Evolutionary conservation across 1,140 invertebrate genomes (phyloP), one percentile per base, ranked within the genome.

Genomic region (Branchinecta lindahli): DNA sequence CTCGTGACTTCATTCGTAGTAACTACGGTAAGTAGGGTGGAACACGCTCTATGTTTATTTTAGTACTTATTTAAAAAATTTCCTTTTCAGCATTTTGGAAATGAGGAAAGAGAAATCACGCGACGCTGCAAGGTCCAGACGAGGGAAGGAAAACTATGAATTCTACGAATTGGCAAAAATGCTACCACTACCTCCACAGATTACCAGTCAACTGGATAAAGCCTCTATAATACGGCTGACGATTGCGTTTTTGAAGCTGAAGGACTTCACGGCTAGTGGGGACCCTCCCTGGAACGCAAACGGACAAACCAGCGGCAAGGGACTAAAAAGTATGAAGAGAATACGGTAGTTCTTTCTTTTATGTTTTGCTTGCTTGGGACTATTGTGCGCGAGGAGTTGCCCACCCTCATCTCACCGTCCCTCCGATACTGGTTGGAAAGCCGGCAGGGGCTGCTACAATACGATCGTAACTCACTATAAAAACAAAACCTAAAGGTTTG

Each of bases 121-220:
- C 75, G 94, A 98, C 80, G 95, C 95, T 46, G 96, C 96, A 2
- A 83, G 95, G 67, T 94, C 91, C 8, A 81, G 96, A 46, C 85
- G 95, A 47, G 94, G 94, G 44, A 98, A 98, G 77, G 96, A 98
- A 81, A 98, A 98, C 82, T 96, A 91, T 78, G 95, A 98, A 81
- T 98, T 98, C 82, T 96, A 96, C 82, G 94, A 97, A 82, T 82
- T 98, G 79, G 94, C 95, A 72, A 97, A 97, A 82, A 91, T 98
- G 89, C 82, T 98, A 73, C 95, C 95, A 0, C 83, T 98, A 47
- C 95, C 95, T 0, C 88, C 91, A 5, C 94, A 94, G 75, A 98
- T 98, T 79, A 98, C 95, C 73, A 92, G 90, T 73, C 96, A 98
- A 80, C 83, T 98, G 81, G 96, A 98, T 83, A 98, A 98, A 82